Evolutionary conservation across 2,113 vertebrate species (phyloP), one percentile per base, ranked within the genome.

Genomic region (Phaetusa simplex): DNA sequence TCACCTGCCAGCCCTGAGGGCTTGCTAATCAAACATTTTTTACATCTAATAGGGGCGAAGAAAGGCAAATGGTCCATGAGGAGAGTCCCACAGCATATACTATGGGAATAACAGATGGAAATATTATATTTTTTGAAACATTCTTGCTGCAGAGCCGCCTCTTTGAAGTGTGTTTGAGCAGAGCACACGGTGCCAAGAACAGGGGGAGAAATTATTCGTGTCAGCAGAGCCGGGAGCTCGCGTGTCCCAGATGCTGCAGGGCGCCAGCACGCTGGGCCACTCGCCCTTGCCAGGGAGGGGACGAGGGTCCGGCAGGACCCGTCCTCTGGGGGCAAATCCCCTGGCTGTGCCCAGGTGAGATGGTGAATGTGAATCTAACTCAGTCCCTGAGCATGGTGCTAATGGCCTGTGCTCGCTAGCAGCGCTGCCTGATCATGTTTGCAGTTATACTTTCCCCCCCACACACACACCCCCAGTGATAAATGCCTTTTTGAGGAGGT

Each of bases 31-130:
- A 69, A 95, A 82, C 82, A 49, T 86, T 84, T 97, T 96, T 95
- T 95, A 74, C 61, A 56, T 97, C 56, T 95, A 95, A 96, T 93
- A 97, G 85, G 82, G 96, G 97, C 80, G 92, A 96, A 97, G 93
- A 95, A 96, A 97, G 96, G 69, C 94, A 97, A 97, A 95, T 82
- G 80, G 91, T 81, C 95, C 52, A 40, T 59, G 86, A 97, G 97
- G 95, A 95, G 93, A 97, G 88, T 97, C 97, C 96, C 96, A 93
- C 67, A 78, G 94, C 96, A 93, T 84, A 97, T 90, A 95, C 93
- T 96, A 96, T 97, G 97, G 97, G 95, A 98, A 97, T 98, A 98
- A 97, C 98, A 98, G 97, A 98, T 98, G 98, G 98, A 98, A 98
- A 98, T 98, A 97, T 97, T 95, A 91, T 90, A 95, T 98, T 98